These are phyloP conservation scores for Lagothrix lagotricha DNA, from an alignment of 2,797 vertebrate genomes.

Conservation along the genomic window DNA sequence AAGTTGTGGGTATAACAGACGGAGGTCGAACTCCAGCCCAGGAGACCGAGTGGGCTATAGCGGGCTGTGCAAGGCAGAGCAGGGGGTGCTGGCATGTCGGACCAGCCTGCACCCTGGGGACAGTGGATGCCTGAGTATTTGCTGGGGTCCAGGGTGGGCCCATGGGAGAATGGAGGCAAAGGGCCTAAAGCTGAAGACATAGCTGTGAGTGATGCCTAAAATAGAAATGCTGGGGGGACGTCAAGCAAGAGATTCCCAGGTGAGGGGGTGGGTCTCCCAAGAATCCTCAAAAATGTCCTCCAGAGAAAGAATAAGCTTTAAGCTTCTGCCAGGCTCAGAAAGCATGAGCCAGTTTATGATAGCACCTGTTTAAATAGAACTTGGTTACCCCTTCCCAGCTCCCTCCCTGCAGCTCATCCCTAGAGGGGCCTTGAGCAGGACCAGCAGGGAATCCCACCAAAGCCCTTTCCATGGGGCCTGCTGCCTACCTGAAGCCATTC, in stretches of 20 bases:
- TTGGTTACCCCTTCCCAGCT: background rate
- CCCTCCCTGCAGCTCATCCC: background rate
- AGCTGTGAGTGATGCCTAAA: background rate
- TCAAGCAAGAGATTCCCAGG: background rate
- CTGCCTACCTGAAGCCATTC: background rate
- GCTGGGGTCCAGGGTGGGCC: background rate
- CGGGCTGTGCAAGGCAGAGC: background rate
- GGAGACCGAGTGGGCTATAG: background rate
- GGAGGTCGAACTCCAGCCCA: background rate
- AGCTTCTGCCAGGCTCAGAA: background rate
- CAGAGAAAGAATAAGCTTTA: background rate
- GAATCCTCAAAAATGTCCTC: background rate
- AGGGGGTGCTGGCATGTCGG: background rate
- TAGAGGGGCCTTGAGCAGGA: background rate
- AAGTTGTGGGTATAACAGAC: background rate
- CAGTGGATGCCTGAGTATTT: background rate
- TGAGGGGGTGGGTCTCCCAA: background rate
- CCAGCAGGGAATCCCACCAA: background rate
- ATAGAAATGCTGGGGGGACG: background rate
- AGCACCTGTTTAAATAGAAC: background rate
- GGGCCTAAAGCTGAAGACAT: background rate
- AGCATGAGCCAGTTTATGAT: background rate
- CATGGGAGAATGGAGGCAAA: background rate
- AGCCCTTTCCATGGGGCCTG: background rate
- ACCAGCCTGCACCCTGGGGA: background rate